Conservation (phyloP, 2,797 vertebrate species). For the Gymnodraco acuticeps region DNA sequence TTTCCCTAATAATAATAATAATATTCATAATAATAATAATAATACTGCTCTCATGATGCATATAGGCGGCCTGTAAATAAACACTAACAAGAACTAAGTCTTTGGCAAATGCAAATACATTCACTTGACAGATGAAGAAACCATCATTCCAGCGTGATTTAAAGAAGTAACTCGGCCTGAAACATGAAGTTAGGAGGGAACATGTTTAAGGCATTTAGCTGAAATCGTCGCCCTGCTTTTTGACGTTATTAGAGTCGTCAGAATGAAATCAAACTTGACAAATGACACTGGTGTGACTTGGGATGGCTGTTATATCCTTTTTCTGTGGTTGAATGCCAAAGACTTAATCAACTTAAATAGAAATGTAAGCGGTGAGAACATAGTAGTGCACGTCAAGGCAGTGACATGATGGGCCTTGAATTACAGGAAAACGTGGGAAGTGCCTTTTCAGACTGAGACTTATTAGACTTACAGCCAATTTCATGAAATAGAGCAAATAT, state of each 20-base stretch:
- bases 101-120: slow-evolving; percentile 95
- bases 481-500: slow-evolving; percentile 75
- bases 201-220: slow-evolving; percentile 83
- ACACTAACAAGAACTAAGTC: slow-evolving; percentile 90
- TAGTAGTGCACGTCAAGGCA: slow-evolving; percentile 76
- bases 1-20: slow-evolving; percentile 71
- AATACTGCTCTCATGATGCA: slow-evolving; percentile 93
- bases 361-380: slow-evolving; percentile 61
- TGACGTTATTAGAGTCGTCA: slow-evolving; percentile 41
- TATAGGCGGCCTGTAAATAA: slow-evolving; percentile 89
- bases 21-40: slow-evolving; percentile 70
- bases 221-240: slow-evolving; percentile 73
- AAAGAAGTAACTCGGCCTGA: slow-evolving; percentile 60
- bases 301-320: slow-evolving; percentile 66
- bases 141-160: slow-evolving; percentile 59
- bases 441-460: slow-evolving; percentile 75
- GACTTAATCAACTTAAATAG: slow-evolving; percentile 80
- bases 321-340: slow-evolving; percentile 80
- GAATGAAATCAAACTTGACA: slow-evolving; percentile 50
- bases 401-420: slow-evolving; percentile 65
- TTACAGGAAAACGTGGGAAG: slow-evolving; percentile 53
- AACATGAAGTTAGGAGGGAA: slow-evolving; percentile 57
- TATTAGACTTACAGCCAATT: slow-evolving; percentile 67
- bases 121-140: slow-evolving; percentile 83
- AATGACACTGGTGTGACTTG: slow-evolving; percentile 49